Evolutionary conservation across 2,113 vertebrate species (phyloP), one percentile per base, ranked within the genome.

Genomic region (Muscicapa adusta): DNA sequence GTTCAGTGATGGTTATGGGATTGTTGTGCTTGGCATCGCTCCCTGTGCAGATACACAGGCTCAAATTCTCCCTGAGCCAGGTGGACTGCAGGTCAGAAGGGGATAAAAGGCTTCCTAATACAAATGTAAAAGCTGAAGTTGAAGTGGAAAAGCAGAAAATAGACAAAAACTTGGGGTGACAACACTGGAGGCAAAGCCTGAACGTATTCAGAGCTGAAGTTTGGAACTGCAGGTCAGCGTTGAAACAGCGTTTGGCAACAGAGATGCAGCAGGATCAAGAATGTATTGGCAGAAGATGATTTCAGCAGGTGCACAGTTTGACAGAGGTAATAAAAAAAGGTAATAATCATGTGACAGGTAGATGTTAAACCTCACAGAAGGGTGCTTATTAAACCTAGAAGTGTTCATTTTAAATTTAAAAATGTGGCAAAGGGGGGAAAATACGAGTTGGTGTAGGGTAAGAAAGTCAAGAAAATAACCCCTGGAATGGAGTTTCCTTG

Each of bases 231-330:
- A 45, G 66, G 25, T 25, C 68, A 42, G 5, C 15, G 38, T 22
- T n/a, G 14, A 57, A 81, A 36, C 17, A n/a, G 54, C 42, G 53
- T 80, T 40, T 80, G 65, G 58, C 1, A 4, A 50, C 11, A 56
- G 72, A 91, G 63, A 57, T 0, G 0, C 42, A 40, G 60, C 3
- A 1, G n/a, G 15, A 18, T 45, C 0, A 0, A 53, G 73, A 53
- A 36, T 1, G 0, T 12, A 18, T 5, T 1, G 0, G 50, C 36
- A 73, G 45, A 29, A 80, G 47, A 42, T 14, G 12, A 61, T 81
- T 63, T 80, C 54, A 53, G 33, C 1, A 1, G 36, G 31, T 42
- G 14, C 56, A 48, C 14, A 20, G 33, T 16, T 19, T 14, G 50
- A 42, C 56, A 57, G 8, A 53, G 17, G 47, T 57, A 31, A 16